These are phyloP conservation scores for Leptarthrus brevirostris DNA, from an alignment of 2,888 invertebrate species.

Conservation along the genomic window DNA sequence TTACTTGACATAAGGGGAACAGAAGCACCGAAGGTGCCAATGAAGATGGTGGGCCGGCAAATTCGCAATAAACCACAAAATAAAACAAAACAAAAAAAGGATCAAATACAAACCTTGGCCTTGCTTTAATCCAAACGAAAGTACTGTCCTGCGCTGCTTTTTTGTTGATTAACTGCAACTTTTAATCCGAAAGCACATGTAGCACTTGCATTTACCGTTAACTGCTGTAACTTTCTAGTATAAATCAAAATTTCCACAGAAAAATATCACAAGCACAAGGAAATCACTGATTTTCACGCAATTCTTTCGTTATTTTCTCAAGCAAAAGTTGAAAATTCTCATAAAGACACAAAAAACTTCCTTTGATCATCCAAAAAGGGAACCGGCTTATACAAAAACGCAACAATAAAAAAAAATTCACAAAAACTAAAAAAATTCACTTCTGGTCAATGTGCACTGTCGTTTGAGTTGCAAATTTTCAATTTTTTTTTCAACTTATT, in stretches of 20 bases:
- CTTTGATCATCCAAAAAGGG: slow-evolving; percentile 10
- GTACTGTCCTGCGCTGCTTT: too few species aligned
- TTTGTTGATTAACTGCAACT: too few species aligned
- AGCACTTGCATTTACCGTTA: not conserved
- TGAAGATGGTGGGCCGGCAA: too few species aligned
- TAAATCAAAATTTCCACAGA: not conserved
- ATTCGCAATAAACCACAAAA: too few species aligned
- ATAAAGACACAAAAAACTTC: not conserved
- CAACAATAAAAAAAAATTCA: slow-evolving; percentile 14
- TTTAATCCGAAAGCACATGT: not conserved
- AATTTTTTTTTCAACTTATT: not conserved
- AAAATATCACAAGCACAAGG: not conserved
- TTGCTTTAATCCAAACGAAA: too few species aligned
- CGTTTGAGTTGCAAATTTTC: slow-evolving; percentile 8
- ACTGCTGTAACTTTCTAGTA: not conserved
- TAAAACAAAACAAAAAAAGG: too few species aligned
- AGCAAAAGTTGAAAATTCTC: slow-evolving; percentile 13
- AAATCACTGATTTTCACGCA: not conserved
- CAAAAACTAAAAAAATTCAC: slow-evolving; percentile 43
- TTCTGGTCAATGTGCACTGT: slow-evolving; percentile 33
- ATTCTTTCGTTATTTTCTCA: not conserved
- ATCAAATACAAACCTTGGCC: too few species aligned
- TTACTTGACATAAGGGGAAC: not conserved
- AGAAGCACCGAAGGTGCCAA: too few species aligned
- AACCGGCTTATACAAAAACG: slow-evolving; percentile 20